Evolutionary conservation across 2,888 invertebrate genomes (phyloP).

Genomic region (Diarsia dahlii): DNA sequence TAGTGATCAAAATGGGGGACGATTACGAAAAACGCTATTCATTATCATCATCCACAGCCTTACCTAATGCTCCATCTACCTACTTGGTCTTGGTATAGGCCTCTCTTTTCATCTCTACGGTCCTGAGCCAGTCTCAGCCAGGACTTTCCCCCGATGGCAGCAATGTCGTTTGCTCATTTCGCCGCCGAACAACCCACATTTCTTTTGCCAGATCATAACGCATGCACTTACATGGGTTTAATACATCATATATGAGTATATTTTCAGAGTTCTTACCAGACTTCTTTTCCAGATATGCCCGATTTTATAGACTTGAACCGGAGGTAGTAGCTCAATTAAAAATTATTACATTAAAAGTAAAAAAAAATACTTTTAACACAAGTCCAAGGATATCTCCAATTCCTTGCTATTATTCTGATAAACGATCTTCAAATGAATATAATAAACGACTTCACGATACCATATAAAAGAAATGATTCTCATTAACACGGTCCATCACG

Average conservation of each 20-base stretch:
- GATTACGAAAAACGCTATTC: too few relatives aligned
- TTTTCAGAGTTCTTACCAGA: neutral
- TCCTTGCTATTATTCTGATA: conserved; percentile 45
- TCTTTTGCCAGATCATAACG: too few relatives aligned
- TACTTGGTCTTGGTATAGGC: too few relatives aligned
- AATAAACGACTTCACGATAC: conserved; percentile 56
- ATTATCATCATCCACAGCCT: too few relatives aligned
- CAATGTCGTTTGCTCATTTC: too few relatives aligned
- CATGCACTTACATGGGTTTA: too few relatives aligned
- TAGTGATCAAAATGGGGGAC: too few relatives aligned
- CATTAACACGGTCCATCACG: conserved; percentile 50
- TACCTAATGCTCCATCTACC: too few relatives aligned
- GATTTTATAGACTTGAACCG: conserved; percentile 16
- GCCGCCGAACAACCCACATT: too few relatives aligned
- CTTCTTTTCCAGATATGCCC: neutral
- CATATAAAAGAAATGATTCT: conserved; percentile 62
- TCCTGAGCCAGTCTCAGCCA: too few relatives aligned
- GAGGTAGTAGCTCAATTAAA: conserved; percentile 18
- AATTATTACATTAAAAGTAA: conserved; percentile 35
- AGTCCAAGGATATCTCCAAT: conserved; percentile 47
- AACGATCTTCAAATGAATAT: conserved; percentile 51
- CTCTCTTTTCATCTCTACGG: too few relatives aligned
- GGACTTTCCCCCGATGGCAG: too few relatives aligned
- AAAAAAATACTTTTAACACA: conserved; percentile 18
- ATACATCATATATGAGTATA: neutral